Base-by-base conservation (phyloP, 2,113 vertebrate species). In the Leuciscus idus region DNA sequence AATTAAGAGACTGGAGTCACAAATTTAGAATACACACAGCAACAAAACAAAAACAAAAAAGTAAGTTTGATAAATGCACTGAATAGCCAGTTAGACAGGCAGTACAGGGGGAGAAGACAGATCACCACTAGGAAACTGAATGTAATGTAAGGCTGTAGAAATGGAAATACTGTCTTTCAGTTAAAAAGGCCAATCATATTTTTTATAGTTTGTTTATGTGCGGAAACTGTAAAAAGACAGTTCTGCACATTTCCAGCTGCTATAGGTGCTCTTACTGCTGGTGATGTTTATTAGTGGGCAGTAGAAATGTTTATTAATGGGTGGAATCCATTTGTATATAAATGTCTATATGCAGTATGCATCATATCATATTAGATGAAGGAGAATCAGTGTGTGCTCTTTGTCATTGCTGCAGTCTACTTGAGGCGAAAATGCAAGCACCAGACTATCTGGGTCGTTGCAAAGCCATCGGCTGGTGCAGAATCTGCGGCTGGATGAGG, bases 401-500 rank as follows among this genome's bases (percentile, higher is more conserved):
- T 33, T 77, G 75, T 77, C 75, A 77, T 33, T 77, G 75, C 13
- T 55, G 28, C 28, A 55, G 46, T 77, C 75, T 77, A 77, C 46
- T 26, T 55, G 46, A 1, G 72, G 72, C 72, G 0, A 26, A 75
- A 75, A 75, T 26, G n/a, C n/a, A 48, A 46, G 12, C 48, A 8
- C 48, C 74, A 26, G 48, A 77, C 50, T 77, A 77, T 77, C 75
- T 77, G 50, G 75, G 75, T 77, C 75, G 28, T 52, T 21, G 46
- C 52, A 77, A 77, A 77, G 75, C 50, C 75, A 77, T 15, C 26
- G 75, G 75, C 48, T 52, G 73, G 15, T 52, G 50, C 50, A 52
- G 75, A 28, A 77, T 55, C 43, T 48, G 28, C 2, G 7, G 15
- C 28, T 77, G 75, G 26, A 77, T 77, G 75, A 77, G 75, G 75